Conservation (phyloP, 2,113 vertebrate species). For the Microcebus lehilahytsara region DNA sequence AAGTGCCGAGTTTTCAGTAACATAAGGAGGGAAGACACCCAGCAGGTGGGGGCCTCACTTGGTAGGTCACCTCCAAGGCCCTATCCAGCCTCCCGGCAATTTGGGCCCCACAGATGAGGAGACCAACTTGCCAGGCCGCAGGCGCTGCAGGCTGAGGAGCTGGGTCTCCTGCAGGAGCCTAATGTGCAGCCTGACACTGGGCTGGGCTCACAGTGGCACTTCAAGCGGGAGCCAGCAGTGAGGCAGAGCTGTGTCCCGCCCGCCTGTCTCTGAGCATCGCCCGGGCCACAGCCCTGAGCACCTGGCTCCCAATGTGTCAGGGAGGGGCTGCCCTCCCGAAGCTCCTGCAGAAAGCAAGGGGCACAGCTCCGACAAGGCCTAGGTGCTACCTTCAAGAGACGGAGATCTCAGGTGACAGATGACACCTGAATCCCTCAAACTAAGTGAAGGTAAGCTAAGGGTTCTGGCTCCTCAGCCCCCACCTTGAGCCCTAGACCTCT, state of each 20-base stretch:
- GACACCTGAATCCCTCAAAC: not conserved
- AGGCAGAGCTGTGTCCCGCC: not conserved
- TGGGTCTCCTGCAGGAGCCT: not conserved
- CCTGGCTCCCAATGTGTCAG: not conserved
- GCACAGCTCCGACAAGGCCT: not conserved
- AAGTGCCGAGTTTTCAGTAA: too few species aligned
- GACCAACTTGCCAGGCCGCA: not conserved
- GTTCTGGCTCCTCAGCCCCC: not conserved
- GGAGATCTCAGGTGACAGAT: not conserved
- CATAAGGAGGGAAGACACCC: not conserved
- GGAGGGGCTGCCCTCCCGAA: not conserved
- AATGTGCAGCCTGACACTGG: not conserved
- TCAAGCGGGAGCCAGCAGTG: not conserved
- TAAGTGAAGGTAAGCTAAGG: not conserved
- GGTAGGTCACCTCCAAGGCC: not conserved
- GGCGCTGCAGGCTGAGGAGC: not conserved
- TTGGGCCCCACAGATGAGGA: not conserved
- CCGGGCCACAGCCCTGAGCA: not conserved
- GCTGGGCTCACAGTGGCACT: not conserved
- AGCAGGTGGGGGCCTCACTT: not conserved
- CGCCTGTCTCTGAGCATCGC: fast-evolving
- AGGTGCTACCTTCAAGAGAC: not conserved
- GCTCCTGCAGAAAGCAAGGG: not conserved
- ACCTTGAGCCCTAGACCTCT: not conserved
- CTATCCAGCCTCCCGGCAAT: not conserved